These are phyloP conservation scores for Chelon labrosus DNA, from an alignment of 2,797 vertebrate species.

Conservation along the genomic window DNA sequence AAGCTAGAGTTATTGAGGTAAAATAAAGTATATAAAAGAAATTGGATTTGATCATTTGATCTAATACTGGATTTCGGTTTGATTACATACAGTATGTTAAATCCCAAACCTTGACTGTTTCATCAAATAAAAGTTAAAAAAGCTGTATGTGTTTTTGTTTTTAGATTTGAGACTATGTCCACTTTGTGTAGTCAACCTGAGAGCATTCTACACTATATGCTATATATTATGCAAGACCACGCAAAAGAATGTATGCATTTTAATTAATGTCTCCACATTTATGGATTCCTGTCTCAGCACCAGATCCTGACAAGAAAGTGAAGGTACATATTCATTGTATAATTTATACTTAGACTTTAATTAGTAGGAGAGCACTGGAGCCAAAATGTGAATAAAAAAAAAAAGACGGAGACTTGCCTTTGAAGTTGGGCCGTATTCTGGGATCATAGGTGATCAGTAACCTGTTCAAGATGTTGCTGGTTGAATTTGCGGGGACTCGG, in stretches of 20 bases:
- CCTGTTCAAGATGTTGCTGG: conserved; percentile 98
- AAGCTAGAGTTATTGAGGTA: background rate
- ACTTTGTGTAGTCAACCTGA: background rate
- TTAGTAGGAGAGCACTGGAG: conserved; percentile 48
- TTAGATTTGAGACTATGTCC: background rate
- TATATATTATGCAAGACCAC: background rate
- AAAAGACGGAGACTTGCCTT: conserved; percentile 87
- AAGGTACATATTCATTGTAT: conserved; percentile 8
- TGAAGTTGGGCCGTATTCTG: conserved; percentile 98
- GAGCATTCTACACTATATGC: background rate
- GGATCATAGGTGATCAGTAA: conserved; percentile 96
- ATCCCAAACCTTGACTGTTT: background rate
- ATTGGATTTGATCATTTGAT: background rate
- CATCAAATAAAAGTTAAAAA: too few species aligned
- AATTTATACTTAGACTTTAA: conserved; percentile 27
- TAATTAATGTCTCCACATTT: conserved; percentile 15
- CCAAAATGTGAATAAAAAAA: conserved; percentile 54
- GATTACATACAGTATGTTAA: background rate
- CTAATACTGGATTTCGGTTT: background rate
- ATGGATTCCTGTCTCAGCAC: conserved; percentile 4
- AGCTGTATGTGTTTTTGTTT: too few species aligned
- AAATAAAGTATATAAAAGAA: background rate
- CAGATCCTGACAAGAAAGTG: conserved; percentile 20
- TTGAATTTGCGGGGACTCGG: conserved; percentile 94
- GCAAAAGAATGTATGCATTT: conserved; percentile 7